Base-by-base conservation (phyloP, 2,797 vertebrate genomes). In the Phataginus tetradactyla region DNA sequence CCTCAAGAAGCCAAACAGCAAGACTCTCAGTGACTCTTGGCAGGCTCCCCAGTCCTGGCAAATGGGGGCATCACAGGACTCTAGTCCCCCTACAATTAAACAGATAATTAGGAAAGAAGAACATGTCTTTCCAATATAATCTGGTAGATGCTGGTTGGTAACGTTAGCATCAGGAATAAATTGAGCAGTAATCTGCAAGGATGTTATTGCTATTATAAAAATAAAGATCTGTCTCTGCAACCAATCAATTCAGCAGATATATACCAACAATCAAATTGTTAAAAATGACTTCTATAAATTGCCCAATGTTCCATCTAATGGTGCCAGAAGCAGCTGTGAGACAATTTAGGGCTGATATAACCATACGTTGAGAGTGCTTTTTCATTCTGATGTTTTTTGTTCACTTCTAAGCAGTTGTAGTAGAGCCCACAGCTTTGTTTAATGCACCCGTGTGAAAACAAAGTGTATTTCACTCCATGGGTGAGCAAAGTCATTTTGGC, bases 191-290 rank as follows among this genome's bases (percentile, higher is more conserved):
- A 98, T 98, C 96, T 97, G 96, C 96, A 97, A 98, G 98, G 98
- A 98, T 98, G 98, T 98, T 98, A 98, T 96, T 98, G 98, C 98
- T 97, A 98, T 98, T 98, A 98, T 92, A 98, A 98, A 99, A 98
- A 98, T 98, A 98, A 98, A 98, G 98, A 98, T 98, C 98, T 98
- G 98, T 98, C 98, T 98, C 97, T 69, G 34, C 86, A 98, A 92
- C 98, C 98, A 98, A 99, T 99, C 98, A 98, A 98, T 98, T 98
- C 98, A 91, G 96, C 97, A 98, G 98, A 98, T 98, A 98, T 98
- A 99, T 98, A 98, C 98, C 98, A 98, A 98, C 98, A 98, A 99
- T 98, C 98, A 98, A 98, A 98, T 96, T 97, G 98, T 98, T 98
- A 98, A 98, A 97, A 98, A 98, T 97, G 98, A 98, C 97, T 98